Evolutionary conservation across 2,797 vertebrate genomes (phyloP).

Genomic region (Tenualosa ilisha): DNA sequence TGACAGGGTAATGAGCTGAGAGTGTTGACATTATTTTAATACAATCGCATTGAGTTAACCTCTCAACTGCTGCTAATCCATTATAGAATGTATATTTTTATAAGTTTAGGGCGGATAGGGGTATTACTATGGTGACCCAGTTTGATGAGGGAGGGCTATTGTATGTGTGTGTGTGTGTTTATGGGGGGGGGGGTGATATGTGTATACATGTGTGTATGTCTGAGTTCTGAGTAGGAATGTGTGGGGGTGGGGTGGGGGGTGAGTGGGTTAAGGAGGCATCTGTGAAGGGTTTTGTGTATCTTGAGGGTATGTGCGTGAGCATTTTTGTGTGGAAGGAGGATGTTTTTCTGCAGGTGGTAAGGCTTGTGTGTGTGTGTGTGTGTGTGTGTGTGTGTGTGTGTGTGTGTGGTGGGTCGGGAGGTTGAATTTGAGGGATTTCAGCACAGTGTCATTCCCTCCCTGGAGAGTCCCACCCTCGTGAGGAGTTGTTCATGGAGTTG

Average conservation of each 20-base stretch:
- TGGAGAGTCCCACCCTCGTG: background rate
- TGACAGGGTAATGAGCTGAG: background rate
- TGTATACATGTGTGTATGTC: background rate
- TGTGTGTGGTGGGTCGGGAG: no score
- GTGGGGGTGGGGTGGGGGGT: background rate
- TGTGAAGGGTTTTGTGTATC: background rate
- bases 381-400: slow-evolving; percentile 12
- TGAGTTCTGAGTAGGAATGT: background rate
- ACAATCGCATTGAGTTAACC: slow-evolving; percentile 35
- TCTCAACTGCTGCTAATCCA: slow-evolving; percentile 28
- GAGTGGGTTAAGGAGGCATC: background rate
- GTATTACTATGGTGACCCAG: background rate
- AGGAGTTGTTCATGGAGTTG: background rate
- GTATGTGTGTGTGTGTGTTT: background rate
- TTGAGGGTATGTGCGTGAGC: no score
- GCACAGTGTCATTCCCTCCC: background rate
- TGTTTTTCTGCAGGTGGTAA: no score
- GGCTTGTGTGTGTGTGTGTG: background rate
- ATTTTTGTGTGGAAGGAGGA: no score
- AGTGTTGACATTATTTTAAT: slow-evolving; percentile 32
- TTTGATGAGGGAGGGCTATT: background rate
- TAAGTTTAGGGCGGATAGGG: background rate
- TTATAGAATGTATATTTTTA: slow-evolving; percentile 28
- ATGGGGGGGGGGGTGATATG: background rate
- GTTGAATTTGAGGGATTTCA: slow-evolving; percentile 9